phyloP scores from a whole-genome alignment of 2,888 invertebrate genomes.

The Cryptocheilus praepositus region DNA sequence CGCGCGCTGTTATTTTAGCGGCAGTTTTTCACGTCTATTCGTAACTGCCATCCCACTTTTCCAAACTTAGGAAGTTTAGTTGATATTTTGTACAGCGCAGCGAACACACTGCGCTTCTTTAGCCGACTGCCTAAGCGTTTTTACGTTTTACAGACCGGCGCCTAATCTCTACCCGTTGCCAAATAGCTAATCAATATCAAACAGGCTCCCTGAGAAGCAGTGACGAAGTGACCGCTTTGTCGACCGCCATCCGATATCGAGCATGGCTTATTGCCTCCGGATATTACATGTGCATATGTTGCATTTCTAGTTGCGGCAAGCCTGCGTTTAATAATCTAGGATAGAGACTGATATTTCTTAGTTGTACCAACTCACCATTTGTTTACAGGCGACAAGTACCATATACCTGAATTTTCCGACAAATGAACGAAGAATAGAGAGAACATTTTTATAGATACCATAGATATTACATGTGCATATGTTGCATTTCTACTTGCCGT shows the following conservation, averaged over 20 bases:
- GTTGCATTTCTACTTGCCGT: slow-evolving; percentile 7
- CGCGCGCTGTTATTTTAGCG: too few relatives aligned
- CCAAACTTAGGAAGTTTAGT: not conserved
- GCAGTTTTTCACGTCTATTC: slow-evolving; percentile 1
- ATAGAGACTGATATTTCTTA: too few relatives aligned
- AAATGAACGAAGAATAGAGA: too few relatives aligned
- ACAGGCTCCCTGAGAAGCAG: slow-evolving; percentile 21
- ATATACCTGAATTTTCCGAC: too few relatives aligned
- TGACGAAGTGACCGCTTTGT: slow-evolving; percentile 30
- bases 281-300: slow-evolving; percentile 14
- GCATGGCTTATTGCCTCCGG: slow-evolving; percentile 39
- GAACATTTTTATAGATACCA: too few relatives aligned
- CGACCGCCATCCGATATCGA: slow-evolving; percentile 41
- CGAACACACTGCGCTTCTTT: not conserved
- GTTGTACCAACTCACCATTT: too few relatives aligned
- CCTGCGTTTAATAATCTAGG: too few relatives aligned
- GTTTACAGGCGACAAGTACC: too few relatives aligned
- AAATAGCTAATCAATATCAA: slow-evolving; percentile 50
- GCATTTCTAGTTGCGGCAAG: slow-evolving; percentile 9
- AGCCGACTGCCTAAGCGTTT: slow-evolving; percentile 14
- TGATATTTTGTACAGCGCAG: too few relatives aligned
- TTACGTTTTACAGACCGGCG: slow-evolving; percentile 18
- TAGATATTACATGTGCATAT: slow-evolving; percentile 12
- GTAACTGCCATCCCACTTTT: slow-evolving; percentile 19
- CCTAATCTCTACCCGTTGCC: slow-evolving; percentile 30